Conservation (phyloP, 2,797 vertebrate genomes). For the Urocyon cinereoargenteus region DNA sequence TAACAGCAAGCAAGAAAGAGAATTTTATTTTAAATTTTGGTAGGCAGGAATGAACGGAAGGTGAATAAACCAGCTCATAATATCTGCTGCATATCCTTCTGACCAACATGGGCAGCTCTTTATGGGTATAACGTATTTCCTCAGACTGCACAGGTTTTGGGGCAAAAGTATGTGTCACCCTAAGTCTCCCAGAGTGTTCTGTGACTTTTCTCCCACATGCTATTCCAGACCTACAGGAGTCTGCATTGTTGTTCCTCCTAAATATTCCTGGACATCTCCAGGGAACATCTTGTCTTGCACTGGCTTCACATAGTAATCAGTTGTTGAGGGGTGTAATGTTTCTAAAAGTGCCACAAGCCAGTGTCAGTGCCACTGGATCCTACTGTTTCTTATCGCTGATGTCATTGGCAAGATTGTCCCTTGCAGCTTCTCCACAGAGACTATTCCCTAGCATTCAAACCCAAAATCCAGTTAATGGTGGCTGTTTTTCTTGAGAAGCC, state of each 20-base stretch:
- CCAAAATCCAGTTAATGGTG: too few relatives aligned
- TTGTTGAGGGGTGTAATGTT: neutral
- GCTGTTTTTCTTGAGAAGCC: neutral
- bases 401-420: neutral
- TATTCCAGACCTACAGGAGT: constrained; percentile 3
- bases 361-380: accelerated
- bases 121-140: constrained; percentile 27
- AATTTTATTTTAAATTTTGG: constrained; percentile 23
- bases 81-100: neutral
- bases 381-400: neutral
- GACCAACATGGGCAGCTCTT: neutral
- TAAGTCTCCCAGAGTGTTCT: constrained; percentile 6
- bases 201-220: neutral
- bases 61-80: neutral
- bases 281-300: neutral
- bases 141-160: constrained; percentile 69
- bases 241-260: neutral
- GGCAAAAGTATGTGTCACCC: neutral
- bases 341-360: neutral
- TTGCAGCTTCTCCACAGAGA: neutral
- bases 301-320: neutral
- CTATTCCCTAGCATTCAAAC: neutral
- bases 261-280: constrained; percentile 26
- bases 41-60: neutral
- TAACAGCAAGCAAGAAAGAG: neutral